phyloP scores from a whole-genome alignment of 2,113 vertebrate species.

The Irena cyanogastra region DNA sequence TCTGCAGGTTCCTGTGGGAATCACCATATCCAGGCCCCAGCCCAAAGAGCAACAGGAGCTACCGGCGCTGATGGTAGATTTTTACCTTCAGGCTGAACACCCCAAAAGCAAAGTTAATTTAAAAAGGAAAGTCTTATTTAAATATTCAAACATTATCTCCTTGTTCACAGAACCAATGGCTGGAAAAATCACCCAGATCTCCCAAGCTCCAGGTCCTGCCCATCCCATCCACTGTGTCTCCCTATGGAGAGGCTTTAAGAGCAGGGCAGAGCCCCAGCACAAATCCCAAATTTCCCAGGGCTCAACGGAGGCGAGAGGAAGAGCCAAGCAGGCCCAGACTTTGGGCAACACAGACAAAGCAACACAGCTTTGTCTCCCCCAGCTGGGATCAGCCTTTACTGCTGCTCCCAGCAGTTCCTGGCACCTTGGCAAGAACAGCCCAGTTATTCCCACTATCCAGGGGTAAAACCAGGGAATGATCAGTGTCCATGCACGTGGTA shows the following conservation, averaged over 20 bases:
- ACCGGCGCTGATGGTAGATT: fast-evolving
- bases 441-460: fast-evolving
- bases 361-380: background rate
- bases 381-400: background rate
- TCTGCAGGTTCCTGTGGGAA: fast-evolving
- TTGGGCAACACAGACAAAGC: too few relatives aligned
- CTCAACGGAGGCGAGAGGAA: background rate
- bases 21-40: background rate
- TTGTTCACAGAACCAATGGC: fast-evolving
- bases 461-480: background rate
- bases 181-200: background rate
- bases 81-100: background rate
- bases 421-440: fast-evolving
- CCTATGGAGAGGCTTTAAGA: background rate
- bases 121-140: background rate
- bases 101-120: background rate
- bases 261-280: background rate
- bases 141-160: background rate
- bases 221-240: fast-evolving
- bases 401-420: fast-evolving
- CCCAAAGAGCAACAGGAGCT: background rate
- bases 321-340: background rate
- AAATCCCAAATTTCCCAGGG: background rate
- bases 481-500: fast-evolving
- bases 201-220: too few relatives aligned